These are phyloP conservation scores for Smittia sp. DNA, from an alignment of 2,888 invertebrate species.

Conservation along the genomic window DNA sequence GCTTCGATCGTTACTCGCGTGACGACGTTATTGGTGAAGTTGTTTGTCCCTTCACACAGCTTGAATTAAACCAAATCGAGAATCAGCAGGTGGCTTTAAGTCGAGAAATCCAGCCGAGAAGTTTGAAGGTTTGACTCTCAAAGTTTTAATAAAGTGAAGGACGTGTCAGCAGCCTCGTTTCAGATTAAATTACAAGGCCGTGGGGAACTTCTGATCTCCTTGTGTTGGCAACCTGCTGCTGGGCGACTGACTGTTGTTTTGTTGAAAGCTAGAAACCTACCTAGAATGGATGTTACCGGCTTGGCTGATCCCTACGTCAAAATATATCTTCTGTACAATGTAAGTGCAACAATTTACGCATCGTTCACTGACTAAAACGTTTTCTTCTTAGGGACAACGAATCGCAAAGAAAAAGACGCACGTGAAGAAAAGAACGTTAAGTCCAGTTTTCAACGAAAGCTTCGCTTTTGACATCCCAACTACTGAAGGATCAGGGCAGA, in stretches of 20 bases:
- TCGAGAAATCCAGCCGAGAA: slow-evolving; percentile 89
- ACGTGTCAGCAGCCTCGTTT: not conserved
- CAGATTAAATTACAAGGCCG: slow-evolving; percentile 90
- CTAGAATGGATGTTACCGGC: slow-evolving; percentile 97
- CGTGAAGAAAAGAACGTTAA: slow-evolving; percentile 94
- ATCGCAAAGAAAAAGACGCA: slow-evolving; percentile 99
- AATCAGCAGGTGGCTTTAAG: slow-evolving; percentile 77
- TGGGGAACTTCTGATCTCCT: slow-evolving; percentile 90
- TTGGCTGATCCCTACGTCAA: slow-evolving; percentile 94
- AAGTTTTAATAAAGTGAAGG: not conserved
- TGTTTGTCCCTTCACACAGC: slow-evolving; percentile 71
- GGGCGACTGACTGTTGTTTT: slow-evolving; percentile 94
- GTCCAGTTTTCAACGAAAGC: slow-evolving; percentile 98
- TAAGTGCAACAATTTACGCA: too few relatives aligned
- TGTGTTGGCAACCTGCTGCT: slow-evolving; percentile 97
- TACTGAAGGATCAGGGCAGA: slow-evolving; percentile 57
- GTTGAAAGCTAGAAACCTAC: slow-evolving; percentile 93
- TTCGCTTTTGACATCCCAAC: slow-evolving; percentile 96
- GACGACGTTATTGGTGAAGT: slow-evolving; percentile 99
- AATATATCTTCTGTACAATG: slow-evolving; percentile 60
- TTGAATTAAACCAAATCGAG: slow-evolving; percentile 66
- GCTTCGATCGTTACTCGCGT: slow-evolving; percentile 95
- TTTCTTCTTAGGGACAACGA: slow-evolving; percentile 88
- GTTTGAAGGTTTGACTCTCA: slow-evolving; percentile 71
- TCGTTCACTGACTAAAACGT: too few relatives aligned